These are phyloP conservation scores for Eupithecia inturbata DNA, from an alignment of 2,888 invertebrate genomes.

Conservation along the genomic window DNA sequence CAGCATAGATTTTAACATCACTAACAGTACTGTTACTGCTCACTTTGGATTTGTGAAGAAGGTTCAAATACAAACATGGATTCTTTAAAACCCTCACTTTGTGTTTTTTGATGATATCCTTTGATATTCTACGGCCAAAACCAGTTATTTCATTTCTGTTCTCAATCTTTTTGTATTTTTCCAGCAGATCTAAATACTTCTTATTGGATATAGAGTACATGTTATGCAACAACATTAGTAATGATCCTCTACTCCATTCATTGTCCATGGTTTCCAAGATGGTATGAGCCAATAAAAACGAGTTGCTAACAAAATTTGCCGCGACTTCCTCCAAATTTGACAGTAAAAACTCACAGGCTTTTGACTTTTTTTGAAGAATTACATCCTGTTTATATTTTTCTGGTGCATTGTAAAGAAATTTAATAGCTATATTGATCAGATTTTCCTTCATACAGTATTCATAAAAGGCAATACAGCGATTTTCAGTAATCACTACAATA, in stretches of 20 bases:
- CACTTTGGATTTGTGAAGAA: conserved; percentile 51
- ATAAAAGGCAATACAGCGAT: conserved; percentile 55
- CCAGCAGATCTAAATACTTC: conserved; percentile 60
- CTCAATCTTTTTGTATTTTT: conserved; percentile 43
- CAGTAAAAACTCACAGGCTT: conserved; percentile 14
- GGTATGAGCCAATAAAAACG: conserved; percentile 44
- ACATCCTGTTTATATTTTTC: conserved; percentile 57
- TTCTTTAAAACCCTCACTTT: conserved; percentile 57
- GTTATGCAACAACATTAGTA: conserved; percentile 30
- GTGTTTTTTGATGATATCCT: conserved; percentile 58
- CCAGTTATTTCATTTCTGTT: neutral
- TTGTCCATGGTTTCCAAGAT: conserved; percentile 24
- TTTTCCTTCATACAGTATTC: conserved; percentile 55
- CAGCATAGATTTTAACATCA: conserved; percentile 56
- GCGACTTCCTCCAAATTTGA: conserved; percentile 32
- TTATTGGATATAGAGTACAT: conserved; percentile 48
- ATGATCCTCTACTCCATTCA: conserved; percentile 1
- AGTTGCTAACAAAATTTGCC: conserved; percentile 52
- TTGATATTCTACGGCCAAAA: conserved; percentile 55
- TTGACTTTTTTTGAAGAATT: conserved; percentile 37
- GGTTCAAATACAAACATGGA: conserved; percentile 52
- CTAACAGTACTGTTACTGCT: conserved; percentile 49
- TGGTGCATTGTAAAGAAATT: conserved; percentile 59
- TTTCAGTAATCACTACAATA: conserved; percentile 50
- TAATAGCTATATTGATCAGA: conserved; percentile 51